Base-by-base conservation (phyloP, 2,113 vertebrate species). In the Australoheros scitulus region DNA sequence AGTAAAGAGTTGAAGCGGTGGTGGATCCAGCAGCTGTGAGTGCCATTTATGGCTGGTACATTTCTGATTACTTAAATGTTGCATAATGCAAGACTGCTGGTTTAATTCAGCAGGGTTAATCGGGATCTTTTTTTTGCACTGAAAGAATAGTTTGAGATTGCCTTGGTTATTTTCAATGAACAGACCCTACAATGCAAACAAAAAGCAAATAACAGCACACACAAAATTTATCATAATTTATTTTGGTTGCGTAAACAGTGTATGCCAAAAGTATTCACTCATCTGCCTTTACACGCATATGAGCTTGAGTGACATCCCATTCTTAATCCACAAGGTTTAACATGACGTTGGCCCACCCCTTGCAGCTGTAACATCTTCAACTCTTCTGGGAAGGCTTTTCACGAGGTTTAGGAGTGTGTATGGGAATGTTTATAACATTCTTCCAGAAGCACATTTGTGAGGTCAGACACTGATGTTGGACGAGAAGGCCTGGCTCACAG, bases 31-130 rank as follows among this genome's bases (percentile, higher is more conserved):
- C 47, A 59, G 77, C 77, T 63, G 32, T 9, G 1, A 15, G 36
- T 43, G 64, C 81, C 81, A 75, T 86, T 84, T 89, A 77, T 80
- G 84, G 77, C 76, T 61, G 24, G 26, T 41, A 76, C 70, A 86
- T 76, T 77, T 88, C 57, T 85, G 82, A 82, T 82, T 58, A 83
- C 72, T 61, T 56, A 4, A 5, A 87, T 79, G 55, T 59, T 72
- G 43, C 65, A 87, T 89, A 80, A 90, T 82, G 77, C 86, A 87
- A 3, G 74, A 76, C 57, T 14, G 41, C 34, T 18, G 1, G 87
- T 38, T 63, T 79, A 78, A 80, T 57, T 57, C 32, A 82, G 52
- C 52, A 38, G 43, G 83, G 59, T 82, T 74, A 81, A 77, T 41
- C 26, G 38, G 32, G 32, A 55, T 55, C 26, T 72, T 11, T 55